phyloP scores from a whole-genome alignment of 2,888 invertebrate species.

The Myathropa florea region DNA sequence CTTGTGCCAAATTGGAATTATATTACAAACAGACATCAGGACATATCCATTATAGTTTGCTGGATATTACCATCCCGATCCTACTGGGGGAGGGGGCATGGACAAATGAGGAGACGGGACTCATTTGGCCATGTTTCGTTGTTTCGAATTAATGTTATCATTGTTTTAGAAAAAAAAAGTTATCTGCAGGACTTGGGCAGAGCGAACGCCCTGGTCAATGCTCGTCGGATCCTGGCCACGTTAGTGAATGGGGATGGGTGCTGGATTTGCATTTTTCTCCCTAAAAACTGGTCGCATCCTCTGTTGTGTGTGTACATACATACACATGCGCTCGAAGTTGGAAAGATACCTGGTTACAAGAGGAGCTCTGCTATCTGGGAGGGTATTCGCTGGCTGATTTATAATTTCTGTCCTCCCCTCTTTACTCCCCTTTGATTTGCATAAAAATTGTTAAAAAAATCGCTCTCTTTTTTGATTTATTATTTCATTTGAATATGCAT shows the following conservation, averaged over 20 bases:
- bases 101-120: constrained; percentile 4
- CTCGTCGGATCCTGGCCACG: constrained; percentile 13
- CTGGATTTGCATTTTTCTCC: constrained; percentile 59
- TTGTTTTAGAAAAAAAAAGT: constrained; percentile 26
- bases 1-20: constrained; percentile 69
- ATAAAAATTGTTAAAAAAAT: constrained; percentile 63
- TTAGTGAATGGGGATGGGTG: neutral
- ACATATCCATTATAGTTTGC: constrained; percentile 63
- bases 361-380: constrained; percentile 26
- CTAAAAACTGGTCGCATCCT: constrained; percentile 36
- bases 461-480: constrained; percentile 61
- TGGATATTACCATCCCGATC: constrained; percentile 32
- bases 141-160: constrained; percentile 70
- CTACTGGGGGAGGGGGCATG: neutral
- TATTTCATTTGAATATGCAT: constrained; percentile 65
- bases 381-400: constrained; percentile 61
- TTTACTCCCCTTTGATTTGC: constrained; percentile 54
- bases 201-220: constrained; percentile 23
- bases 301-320: neutral
- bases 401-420: constrained; percentile 38
- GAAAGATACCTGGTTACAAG: constrained; percentile 32
- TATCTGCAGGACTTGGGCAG: constrained; percentile 15
- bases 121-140: constrained; percentile 65
- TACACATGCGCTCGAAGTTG: neutral
- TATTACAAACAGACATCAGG: constrained; percentile 68